Evolutionary conservation across 2,113 vertebrate genomes (phyloP), one percentile per base, ranked within the genome.

Genomic region (Cyanoliseus patagonus): DNA sequence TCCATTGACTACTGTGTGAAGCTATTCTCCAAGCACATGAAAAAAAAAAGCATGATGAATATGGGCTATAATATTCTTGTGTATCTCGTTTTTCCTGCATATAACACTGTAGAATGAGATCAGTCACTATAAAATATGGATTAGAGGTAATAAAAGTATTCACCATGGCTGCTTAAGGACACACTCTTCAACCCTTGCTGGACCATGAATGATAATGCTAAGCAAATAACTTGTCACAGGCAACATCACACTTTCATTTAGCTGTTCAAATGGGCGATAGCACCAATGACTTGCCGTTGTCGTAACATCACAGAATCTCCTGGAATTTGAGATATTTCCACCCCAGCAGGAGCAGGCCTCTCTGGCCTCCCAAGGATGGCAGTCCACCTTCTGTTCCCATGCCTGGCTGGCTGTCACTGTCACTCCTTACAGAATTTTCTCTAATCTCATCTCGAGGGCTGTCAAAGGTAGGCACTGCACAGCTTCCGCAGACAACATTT

Each of bases 151-250:
- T 59, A 83, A 59, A 93, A 88, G 3, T 80, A 41, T 93, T 86
- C 28, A 80, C 86, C 53, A 70, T 70, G 61, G 18, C 39, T 90
- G 42, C 64, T 80, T 90, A 86, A 88, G 55, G 89, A 63, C 67
- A 74, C 9, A 74, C 11, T 67, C 23, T 81, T 52, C 76, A 86
- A 33, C 49, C 23, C 83, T 78, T 59, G 0, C 28, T 81, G 76
- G 64, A 88, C 83, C 86, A 84, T 61, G 76, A 88, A 88, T 13
- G 5, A 47, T 70, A 93, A 55, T 10, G 6, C 5, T 81, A 94
- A 92, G 64, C 68, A 95, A 93, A 90, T 86, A 94, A 78, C 68
- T 92, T 90, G 72, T 88, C 94, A 86, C 37, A 67, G 49, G 51
- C 53, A 94, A 37, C 20, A 55, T 39, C 20, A 1, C 49, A 63